Conservation (phyloP, 1,140 invertebrate species). For the Thaumetopoea pityocampa region DNA sequence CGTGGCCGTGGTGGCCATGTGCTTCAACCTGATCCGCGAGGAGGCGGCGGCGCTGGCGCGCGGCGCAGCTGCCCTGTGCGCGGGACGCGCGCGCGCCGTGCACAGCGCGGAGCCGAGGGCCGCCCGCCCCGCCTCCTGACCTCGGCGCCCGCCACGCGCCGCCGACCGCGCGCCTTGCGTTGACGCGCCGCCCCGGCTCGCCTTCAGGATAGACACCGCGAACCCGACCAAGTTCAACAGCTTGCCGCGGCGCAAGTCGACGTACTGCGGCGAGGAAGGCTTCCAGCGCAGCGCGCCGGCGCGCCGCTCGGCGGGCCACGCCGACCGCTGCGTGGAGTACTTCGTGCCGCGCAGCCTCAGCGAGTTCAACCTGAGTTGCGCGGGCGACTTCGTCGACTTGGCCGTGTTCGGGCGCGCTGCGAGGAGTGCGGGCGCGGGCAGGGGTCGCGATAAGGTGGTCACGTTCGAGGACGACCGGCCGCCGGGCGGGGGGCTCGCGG, state of each 20-base stretch:
- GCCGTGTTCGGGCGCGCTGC: conserved; percentile 23
- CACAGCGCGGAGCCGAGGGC: conserved; percentile 59
- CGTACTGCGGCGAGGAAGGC: conserved; percentile 58
- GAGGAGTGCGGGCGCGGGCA: conserved; percentile 45
- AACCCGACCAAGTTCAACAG: conserved; percentile 77
- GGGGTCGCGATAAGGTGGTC: conserved; percentile 86
- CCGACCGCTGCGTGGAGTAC: conserved; percentile 84
- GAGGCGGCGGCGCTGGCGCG: conserved; percentile 86
- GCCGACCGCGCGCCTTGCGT: conserved; percentile 51
- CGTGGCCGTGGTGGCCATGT: conserved; percentile 93
- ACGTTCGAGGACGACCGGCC: conserved; percentile 85
- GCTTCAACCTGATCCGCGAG: conserved; percentile 96
- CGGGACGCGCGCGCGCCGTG: conserved; percentile 50
- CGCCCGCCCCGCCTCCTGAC: conserved; percentile 59
- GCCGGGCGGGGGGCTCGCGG: conserved; percentile 32
- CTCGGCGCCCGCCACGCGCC: conserved; percentile 57
- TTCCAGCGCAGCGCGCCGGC: conserved; percentile 81
- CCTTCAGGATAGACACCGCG: conserved; percentile 69
- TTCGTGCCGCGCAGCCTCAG: conserved; percentile 89
- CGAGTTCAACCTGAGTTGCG: conserved; percentile 84
- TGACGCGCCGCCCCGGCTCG: conserved; percentile 66
- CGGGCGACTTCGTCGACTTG: conserved; percentile 71
- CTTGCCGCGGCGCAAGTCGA: conserved; percentile 78
- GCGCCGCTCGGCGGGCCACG: conserved; percentile 79
- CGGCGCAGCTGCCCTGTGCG: conserved; percentile 67